Percentiles rank a stretch among this genome's conserved stretches.
phyloP scores from a whole-genome alignment of 1,140 invertebrate species.

The Homarus americanus region DNA sequence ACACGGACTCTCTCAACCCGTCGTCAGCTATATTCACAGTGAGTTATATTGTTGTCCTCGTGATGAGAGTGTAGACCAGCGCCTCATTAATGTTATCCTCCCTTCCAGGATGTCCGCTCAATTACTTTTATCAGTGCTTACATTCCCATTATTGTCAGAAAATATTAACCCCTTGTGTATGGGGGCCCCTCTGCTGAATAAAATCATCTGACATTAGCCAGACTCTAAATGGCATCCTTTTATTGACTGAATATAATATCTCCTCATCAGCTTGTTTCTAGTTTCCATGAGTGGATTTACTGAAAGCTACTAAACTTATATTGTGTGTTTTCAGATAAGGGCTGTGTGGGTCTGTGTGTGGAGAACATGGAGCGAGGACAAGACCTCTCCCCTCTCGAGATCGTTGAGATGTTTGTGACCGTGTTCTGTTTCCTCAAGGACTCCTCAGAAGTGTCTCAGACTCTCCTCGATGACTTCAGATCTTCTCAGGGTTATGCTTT shows the following conservation, averaged over 20 bases:
- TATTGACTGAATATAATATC: no score
- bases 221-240: no score
- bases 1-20: slow-evolving; percentile 93
- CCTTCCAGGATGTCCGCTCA: no score
- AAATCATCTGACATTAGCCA: no score
- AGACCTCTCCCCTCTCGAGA: slow-evolving; percentile 95
- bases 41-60: slow-evolving; percentile 78
- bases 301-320: neutral
- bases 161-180: no score
- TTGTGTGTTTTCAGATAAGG: slow-evolving; percentile 87
- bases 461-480: slow-evolving; percentile 96
- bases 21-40: slow-evolving; percentile 98
- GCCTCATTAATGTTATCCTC: no score
- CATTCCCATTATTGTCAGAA: no score
- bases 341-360: slow-evolving; percentile 95
- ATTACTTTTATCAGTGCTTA: no score
- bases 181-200: no score
- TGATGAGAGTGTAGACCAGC: no score
- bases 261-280: no score
- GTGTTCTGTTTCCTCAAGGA: slow-evolving; percentile 99
- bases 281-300: neutral
- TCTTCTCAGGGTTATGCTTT: slow-evolving; percentile 96
- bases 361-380: slow-evolving; percentile 96
- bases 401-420: slow-evolving; percentile 98
- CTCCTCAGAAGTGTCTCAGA: slow-evolving; percentile 97